phyloP scores from a whole-genome alignment of 2,113 vertebrate genomes.

The Camelus bactrianus region DNA sequence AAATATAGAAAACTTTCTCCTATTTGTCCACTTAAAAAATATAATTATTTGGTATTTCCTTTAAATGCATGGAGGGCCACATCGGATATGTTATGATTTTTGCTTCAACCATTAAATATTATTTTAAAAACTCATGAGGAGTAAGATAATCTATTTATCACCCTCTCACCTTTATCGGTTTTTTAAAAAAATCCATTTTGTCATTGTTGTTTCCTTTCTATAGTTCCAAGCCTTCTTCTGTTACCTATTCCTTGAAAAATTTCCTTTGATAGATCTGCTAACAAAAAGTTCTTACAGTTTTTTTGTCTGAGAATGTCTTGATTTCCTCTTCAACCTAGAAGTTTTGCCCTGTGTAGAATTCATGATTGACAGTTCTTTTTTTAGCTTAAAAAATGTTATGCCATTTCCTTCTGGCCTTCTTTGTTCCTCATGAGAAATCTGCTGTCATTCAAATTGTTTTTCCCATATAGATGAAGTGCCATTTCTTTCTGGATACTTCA shows the following conservation, averaged over 20 bases:
- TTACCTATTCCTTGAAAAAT: not conserved
- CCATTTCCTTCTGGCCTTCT: not conserved
- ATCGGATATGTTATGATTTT: not conserved
- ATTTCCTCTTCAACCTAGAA: not conserved
- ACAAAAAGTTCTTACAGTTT: not conserved
- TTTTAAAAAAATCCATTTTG: not conserved
- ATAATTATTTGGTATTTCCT: not conserved
- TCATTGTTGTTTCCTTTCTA: not conserved
- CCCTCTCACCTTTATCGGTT: not conserved
- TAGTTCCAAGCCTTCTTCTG: not conserved
- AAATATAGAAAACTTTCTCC: not conserved
- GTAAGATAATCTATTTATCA: not conserved
- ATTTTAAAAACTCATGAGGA: slow-evolving; percentile 1
- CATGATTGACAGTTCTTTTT: not conserved
- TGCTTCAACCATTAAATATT: not conserved
- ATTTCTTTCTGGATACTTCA: not conserved
- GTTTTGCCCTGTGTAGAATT: not conserved
- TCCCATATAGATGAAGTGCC: not conserved
- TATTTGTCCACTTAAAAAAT: not conserved
- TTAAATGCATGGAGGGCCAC: not conserved
- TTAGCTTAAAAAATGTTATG: not conserved
- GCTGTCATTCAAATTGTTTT: not conserved
- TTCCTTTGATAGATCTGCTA: not conserved
- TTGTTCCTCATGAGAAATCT: not conserved
- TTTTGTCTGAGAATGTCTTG: not conserved